A percentile compares a stretch with the other conserved stretches of the same genome.
Evolutionary conservation across 2,888 invertebrate genomes (phyloP).

Genomic region (Pollenia angustigena): DNA sequence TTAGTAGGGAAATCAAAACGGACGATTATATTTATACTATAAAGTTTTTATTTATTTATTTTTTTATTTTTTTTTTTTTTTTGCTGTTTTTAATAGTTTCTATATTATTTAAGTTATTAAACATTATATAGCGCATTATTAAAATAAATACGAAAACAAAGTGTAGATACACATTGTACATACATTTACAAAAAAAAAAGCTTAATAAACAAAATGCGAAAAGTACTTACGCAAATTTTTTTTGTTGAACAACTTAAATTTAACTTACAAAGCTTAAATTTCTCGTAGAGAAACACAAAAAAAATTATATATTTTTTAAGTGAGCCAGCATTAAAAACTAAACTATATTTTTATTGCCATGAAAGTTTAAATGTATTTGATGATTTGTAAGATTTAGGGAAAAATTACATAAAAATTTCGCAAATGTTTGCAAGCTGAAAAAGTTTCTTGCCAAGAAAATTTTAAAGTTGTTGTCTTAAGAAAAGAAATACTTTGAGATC

Average conservation of each 20-base stretch:
- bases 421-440: too few species aligned
- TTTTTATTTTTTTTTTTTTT: background rate
- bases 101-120: slow-evolving; percentile 3
- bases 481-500: too few species aligned
- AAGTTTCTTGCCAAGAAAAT: too few species aligned
- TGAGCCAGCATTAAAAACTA: background rate
- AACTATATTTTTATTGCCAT: background rate
- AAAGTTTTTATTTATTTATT: too few species aligned
- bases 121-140: slow-evolving; percentile 6
- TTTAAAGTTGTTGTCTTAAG: too few species aligned
- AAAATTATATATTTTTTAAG: background rate
- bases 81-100: background rate
- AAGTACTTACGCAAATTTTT: background rate
- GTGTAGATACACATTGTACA: background rate
- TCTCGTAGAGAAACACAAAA: background rate
- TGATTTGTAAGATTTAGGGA: too few species aligned
- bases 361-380: background rate
- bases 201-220: slow-evolving; percentile 25
- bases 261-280: slow-evolving; percentile 1
- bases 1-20: too few species aligned
- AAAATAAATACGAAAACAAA: background rate
- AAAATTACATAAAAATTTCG: too few species aligned
- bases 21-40: too few species aligned
- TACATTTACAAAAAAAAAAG: background rate
- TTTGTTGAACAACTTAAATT: background rate